phyloP scores from a whole-genome alignment of 1,140 invertebrate species.

The Cyrtorhinus lividipennis region DNA sequence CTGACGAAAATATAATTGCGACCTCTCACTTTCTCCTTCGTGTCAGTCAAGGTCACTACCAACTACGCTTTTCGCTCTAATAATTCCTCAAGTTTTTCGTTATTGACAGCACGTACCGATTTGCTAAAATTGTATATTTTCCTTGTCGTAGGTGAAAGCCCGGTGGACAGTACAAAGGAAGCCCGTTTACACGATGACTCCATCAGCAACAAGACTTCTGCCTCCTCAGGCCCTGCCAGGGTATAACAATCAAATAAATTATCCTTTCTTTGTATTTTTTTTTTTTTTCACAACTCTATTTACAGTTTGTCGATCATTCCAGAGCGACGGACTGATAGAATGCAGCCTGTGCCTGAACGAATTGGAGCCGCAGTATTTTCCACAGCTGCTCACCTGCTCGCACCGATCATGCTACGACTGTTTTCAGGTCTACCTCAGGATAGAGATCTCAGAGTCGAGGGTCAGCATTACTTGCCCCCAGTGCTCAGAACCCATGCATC shows the following conservation, averaged over 20 bases:
- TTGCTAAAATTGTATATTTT: too few relatives aligned
- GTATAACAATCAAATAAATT: background rate
- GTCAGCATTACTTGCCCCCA: slow-evolving; percentile 79
- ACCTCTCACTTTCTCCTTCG: too few relatives aligned
- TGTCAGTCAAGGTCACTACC: too few relatives aligned
- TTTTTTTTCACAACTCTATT: too few relatives aligned
- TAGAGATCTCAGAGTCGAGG: slow-evolving; percentile 58
- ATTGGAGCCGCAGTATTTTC: slow-evolving; percentile 49
- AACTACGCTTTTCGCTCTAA: too few relatives aligned
- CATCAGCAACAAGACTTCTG: background rate
- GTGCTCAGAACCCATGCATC: slow-evolving; percentile 80
- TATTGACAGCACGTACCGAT: too few relatives aligned
- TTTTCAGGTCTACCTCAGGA: slow-evolving; percentile 58
- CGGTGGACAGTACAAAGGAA: slow-evolving; percentile 1
- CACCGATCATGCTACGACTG: slow-evolving; percentile 65
- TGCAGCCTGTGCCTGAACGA: slow-evolving; percentile 62
- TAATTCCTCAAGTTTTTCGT: too few relatives aligned
- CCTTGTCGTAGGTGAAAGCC: background rate
- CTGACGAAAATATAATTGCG: too few relatives aligned
- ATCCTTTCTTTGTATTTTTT: too few relatives aligned
- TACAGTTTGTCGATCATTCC: slow-evolving; percentile 1
- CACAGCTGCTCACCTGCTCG: slow-evolving; percentile 50
- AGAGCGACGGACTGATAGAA: slow-evolving; percentile 33
- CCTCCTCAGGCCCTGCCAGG: slow-evolving; percentile 4
- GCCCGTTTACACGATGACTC: background rate